Base-by-base conservation (phyloP, 2,888 invertebrate species). In the Dolichopus griseipennis region DNA sequence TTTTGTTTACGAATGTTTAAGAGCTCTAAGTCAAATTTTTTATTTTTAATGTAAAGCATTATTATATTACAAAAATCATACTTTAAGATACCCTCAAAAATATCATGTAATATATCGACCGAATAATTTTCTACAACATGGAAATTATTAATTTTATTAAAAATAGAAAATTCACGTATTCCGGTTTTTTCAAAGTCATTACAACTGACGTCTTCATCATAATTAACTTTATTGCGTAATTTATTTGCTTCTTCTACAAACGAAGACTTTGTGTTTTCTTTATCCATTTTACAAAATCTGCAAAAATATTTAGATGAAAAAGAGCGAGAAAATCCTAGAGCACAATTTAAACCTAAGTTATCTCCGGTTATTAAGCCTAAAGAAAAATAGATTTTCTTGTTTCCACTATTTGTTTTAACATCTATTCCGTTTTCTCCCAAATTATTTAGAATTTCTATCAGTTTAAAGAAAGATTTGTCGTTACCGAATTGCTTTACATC, bases 41-140 rank as follows among this genome's bases (percentile, higher is more conserved):
- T 69, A 15, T 63, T 68, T 67, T 64, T 61, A 15, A 67, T 67
- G 34, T 66, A 67, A 66, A 63, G 52, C 5, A 22, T 22, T 27
- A 69, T 20, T 18, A 66, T 61, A 52, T 69, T 22, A 22, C 68
- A 63, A 2, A 69, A 1, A 43, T 69, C 65, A 41, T 68, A 68
- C 15, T 68, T 65, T 21, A 67, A 71, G 27, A 69, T 64, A 1
- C 70, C 70, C 61, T 71, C 70, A 67, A 67, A 67, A 21, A 71
- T 2, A 67, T 71, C 69, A n/a, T 71, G 69, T 69, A 66, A 63
- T 15, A 37, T 7, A 66, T 66, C 66, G 21, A 66, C 21, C 6
- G 18, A 22, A 8, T 66, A 68, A 37, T 70, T 70, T 52, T 66
- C 67, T 10, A 66, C 66, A 9, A 68, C 70, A 65, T 71, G 70